phyloP scores from a whole-genome alignment of 2,888 invertebrate genomes.

The Aradus depressus region DNA sequence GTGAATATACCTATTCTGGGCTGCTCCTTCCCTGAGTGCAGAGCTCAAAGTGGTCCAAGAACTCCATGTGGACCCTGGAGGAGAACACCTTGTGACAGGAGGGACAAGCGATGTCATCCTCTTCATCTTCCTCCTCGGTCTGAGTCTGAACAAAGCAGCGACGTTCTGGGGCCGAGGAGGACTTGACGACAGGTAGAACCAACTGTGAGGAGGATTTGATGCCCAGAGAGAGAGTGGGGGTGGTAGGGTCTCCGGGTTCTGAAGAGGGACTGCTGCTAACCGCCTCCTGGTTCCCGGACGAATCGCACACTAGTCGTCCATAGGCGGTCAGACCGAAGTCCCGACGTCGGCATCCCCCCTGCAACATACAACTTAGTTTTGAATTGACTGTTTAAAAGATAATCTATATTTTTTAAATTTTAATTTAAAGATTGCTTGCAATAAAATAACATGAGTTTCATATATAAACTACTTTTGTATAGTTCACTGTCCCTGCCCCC shows the following conservation, averaged over 20 bases:
- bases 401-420: no score
- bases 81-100: conserved; percentile 33
- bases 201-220: conserved; percentile 10
- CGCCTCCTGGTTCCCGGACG: neutral
- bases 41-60: conserved; percentile 34
- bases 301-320: conserved; percentile 10
- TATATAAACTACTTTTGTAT: no score
- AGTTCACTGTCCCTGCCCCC: no score
- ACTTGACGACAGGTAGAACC: conserved; percentile 27
- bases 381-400: no score
- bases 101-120: conserved; percentile 33
- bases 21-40: conserved; percentile 27
- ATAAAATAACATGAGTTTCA: no score
- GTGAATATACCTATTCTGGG: conserved; percentile 8
- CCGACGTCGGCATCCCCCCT: conserved; percentile 4
- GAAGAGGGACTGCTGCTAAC: neutral
- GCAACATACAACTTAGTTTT: no score
- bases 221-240: conserved; percentile 5
- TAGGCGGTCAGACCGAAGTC: conserved; percentile 4
- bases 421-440: no score
- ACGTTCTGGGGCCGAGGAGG: conserved; percentile 26
- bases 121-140: conserved; percentile 11
- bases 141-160: no score
- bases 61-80: conserved; percentile 32
- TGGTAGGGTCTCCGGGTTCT: conserved; percentile 6